A percentile compares a stretch with the other conserved stretches of the same genome.
Evolutionary conservation across 2,888 invertebrate species (phyloP).

Genomic region (Aproaerema taeniolella): DNA sequence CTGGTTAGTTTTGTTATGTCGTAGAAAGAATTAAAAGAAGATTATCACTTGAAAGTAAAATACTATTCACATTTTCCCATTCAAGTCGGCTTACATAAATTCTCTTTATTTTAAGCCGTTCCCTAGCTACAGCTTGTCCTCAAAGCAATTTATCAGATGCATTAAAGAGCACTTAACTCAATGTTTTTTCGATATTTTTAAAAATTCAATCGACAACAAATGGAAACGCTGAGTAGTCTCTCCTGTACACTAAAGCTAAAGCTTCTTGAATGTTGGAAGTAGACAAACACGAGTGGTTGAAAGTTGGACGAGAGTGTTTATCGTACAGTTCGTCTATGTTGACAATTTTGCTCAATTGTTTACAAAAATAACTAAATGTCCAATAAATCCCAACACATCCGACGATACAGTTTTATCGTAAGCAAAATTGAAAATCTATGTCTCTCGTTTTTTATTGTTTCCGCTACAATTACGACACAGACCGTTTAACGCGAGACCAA

Average conservation of each 20-base stretch:
- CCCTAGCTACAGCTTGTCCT: background rate
- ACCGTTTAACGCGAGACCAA: constrained; percentile 50
- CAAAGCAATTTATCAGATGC: constrained; percentile 8
- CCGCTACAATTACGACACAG: constrained; percentile 52
- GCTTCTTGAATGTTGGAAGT: constrained; percentile 1
- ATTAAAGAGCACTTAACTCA: constrained; percentile 7
- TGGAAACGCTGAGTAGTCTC: constrained; percentile 8
- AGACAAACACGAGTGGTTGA: background rate
- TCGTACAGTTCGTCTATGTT: constrained; percentile 3
- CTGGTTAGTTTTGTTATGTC: too few species aligned
- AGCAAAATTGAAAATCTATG: constrained; percentile 36
- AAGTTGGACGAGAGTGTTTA: constrained; percentile 4
- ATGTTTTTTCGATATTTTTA: constrained; percentile 4
- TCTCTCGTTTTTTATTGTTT: constrained; percentile 46
- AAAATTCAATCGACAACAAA: background rate
- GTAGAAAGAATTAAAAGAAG: too few species aligned
- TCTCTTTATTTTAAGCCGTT: too few species aligned
- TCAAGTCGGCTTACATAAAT: too few species aligned
- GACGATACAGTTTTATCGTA: constrained; percentile 14
- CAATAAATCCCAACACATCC: background rate
- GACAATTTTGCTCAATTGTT: constrained; percentile 17
- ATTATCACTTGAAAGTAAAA: too few species aligned
- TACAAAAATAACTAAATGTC: constrained; percentile 9
- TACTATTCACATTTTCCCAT: too few species aligned
- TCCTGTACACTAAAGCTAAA: background rate